Evolutionary conservation across 2,113 vertebrate species (phyloP), one percentile per base, ranked within the genome.

Genomic region (Fregetta grallaria): DNA sequence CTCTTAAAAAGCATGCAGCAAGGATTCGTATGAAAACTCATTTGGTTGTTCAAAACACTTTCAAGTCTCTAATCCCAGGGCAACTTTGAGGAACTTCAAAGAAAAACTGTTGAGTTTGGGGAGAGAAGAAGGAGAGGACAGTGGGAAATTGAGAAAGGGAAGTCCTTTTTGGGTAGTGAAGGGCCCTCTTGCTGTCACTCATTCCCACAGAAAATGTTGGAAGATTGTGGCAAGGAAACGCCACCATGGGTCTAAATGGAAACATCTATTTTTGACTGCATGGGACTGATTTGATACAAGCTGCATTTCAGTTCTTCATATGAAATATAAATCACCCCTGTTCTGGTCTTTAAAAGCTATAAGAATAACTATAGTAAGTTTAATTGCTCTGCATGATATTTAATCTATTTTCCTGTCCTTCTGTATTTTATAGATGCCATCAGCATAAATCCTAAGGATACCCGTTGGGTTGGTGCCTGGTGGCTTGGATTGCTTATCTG

Each of bases 401-500:
- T 52, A 75, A 65, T 55, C 2, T 34, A 2, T 91, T 92, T 93
- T 58, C 18, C 21, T 50, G 6, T 83, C 20, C 90, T 67, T 77
- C 61, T 95, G 36, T 95, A 88, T 89, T 72, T 95, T 96, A 14
- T 88, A 99, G 99, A 98, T 34, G 97, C 68, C 25, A 89, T 99
- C 70, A 98, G 97, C 76, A 99, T 99, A 96, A 98, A 98, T 77
- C 98, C 99, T 1, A 98, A 97, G 40, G 99, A 99, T 61, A 96
- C 97, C 8, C 99, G 99, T 12, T 99, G 99, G 99, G 99, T 99
- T 62, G 99, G 99, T 8, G 99, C 99, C 65, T 99, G 99, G 99
- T 99, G 99, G 99, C 92, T 99, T 85, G 98, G 98, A 34, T 98
- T 99, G 90, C 89, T 99, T 34, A 91, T 99, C 27, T 98, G 98